phyloP scores from a whole-genome alignment of 64 coral and sea anemone species.

The Stichodactyla mertensii region DNA sequence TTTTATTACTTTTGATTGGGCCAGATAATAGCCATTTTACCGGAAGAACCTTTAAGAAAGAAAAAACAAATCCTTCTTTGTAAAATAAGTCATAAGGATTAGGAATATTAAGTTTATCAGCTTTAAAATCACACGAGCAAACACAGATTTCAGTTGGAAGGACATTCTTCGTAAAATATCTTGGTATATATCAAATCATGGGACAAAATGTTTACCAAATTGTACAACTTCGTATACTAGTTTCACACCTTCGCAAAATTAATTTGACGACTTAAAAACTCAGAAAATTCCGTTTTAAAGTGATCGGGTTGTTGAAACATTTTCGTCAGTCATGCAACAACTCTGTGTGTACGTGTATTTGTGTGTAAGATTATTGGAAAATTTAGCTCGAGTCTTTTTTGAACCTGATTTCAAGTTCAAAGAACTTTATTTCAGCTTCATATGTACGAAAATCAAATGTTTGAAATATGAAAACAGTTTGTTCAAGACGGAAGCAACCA shows the following conservation, averaged over 20 bases:
- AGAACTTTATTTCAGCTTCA: background rate
- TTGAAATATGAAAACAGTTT: background rate
- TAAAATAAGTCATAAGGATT: constrained; percentile 14
- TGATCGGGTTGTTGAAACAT: background rate
- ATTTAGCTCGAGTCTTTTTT: background rate
- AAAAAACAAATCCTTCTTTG: constrained; percentile 14
- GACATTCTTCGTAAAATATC: background rate
- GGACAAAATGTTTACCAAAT: background rate
- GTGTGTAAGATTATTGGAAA: no score
- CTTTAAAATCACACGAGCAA: background rate
- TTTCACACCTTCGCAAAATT: background rate
- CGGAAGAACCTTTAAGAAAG: constrained; percentile 17
- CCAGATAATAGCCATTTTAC: constrained; percentile 22
- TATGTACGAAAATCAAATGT: background rate
- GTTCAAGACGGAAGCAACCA: background rate
- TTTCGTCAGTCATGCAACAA: background rate
- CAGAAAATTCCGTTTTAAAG: background rate
- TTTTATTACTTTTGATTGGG: constrained; percentile 14
- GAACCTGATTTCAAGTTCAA: background rate
- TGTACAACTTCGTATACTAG: background rate
- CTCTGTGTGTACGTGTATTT: background rate
- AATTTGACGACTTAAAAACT: background rate
- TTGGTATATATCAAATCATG: background rate
- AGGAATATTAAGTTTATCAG: constrained; percentile 2
- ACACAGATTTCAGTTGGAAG: background rate